These are phyloP conservation scores for Chelidonichthys spinosus DNA, from an alignment of 2,797 vertebrate species.

Conservation along the genomic window DNA sequence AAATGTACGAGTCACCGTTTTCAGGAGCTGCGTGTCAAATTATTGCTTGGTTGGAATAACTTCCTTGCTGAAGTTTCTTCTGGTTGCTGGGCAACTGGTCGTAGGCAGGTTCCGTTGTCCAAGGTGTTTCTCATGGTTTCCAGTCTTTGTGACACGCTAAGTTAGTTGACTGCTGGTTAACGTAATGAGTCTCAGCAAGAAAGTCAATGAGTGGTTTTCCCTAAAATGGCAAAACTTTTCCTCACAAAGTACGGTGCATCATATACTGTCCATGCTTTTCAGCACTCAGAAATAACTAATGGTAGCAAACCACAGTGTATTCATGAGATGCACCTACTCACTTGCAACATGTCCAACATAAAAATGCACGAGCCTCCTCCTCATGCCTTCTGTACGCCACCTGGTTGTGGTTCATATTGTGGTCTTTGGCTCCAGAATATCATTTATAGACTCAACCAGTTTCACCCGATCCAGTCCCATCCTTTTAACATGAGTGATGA, in stretches of 20 bases:
- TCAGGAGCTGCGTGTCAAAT: too few relatives aligned
- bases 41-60: background rate
- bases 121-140: background rate
- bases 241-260: fast-evolving
- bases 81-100: conserved; percentile 15
- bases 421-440: conserved; percentile 37
- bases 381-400: conserved; percentile 35
- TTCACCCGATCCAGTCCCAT: conserved; percentile 10
- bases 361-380: conserved; percentile 45
- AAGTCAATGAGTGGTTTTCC: background rate
- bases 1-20: background rate
- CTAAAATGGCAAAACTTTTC: background rate
- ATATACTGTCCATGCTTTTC: background rate
- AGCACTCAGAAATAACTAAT: background rate
- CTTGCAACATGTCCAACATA: conserved; percentile 13
- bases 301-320: conserved; percentile 9
- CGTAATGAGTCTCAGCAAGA: background rate
- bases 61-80: background rate
- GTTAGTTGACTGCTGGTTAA: background rate
- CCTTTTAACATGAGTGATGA: conserved; percentile 40
- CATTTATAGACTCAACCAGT: conserved; percentile 37
- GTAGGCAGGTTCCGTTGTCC: background rate
- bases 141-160: background rate
- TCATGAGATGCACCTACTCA: conserved; percentile 33
- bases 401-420: conserved; percentile 39